Evolutionary conservation across 2,113 vertebrate genomes (phyloP), one percentile per base, ranked within the genome.

Genomic region (Monarcha castaneiventris): DNA sequence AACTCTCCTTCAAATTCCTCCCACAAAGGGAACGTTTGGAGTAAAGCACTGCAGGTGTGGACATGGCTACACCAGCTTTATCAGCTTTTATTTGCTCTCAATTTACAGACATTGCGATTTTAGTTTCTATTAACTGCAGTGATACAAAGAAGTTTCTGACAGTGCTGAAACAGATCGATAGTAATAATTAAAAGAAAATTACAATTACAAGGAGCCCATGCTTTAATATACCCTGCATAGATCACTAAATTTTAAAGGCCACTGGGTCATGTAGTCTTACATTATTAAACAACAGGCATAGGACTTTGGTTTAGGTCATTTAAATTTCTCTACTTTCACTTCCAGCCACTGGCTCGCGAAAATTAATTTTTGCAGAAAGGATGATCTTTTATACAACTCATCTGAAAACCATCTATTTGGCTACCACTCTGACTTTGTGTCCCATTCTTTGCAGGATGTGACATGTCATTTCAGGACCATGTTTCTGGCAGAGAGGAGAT

Each of bases 201-300:
- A 63, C 13, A 63, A 12, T 37, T 76, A 64, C 10, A 77, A 78
- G 44, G 29, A 72, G 27, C 41, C 64, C 6, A 17, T 49, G 64
- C n/a, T 68, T 64, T 87, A 84, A 32, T 72, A 51, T 39, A 39
- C 35, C 37, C 48, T 72, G 56, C n/a, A 78, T 9, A 63, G 37
- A 91, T 77, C 55, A 69, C 78, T 74, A 62, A 51, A 93, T 90
- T 95, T 74, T 86, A 80, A 89, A 94, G 76, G 91, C 56, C 76
- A 75, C 13, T 72, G 44, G 81, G 80, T 93, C 82, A 61, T 21
- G 21, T 13, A 56, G 35, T 64, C 32, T 75, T 87, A 41, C 20
- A 77, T 88, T 93, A 88, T 77, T 93, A 80, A 94, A 91, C 32
- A 82, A 66, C 0, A 68, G 63, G 46, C 41, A 75, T 0, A 69